These are phyloP conservation scores for Petromus typicus DNA, from an alignment of 2,113 vertebrate genomes.

Conservation along the genomic window DNA sequence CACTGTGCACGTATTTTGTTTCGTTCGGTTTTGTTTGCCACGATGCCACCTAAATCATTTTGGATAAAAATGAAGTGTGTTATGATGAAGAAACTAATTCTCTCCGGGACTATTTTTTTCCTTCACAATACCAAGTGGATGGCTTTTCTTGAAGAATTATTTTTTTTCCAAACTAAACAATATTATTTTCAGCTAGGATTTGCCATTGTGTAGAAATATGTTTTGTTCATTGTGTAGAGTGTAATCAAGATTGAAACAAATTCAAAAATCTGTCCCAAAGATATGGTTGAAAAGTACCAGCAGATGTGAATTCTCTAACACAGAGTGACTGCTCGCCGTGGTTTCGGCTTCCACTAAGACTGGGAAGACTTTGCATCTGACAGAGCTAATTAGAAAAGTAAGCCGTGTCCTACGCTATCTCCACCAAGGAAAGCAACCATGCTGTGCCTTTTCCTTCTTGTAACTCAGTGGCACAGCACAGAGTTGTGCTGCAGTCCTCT, in stretches of 20 bases:
- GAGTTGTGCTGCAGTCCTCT: background rate
- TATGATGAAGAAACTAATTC: slow-evolving; percentile 19
- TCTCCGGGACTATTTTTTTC: background rate
- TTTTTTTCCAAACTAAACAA: slow-evolving; percentile 53
- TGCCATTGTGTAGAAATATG: slow-evolving; percentile 77
- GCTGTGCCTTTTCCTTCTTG: background rate
- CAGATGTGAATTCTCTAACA: slow-evolving; percentile 64
- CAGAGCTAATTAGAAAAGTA: slow-evolving; percentile 50
- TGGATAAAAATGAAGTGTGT: slow-evolving; percentile 30
- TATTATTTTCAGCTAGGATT: slow-evolving; percentile 75
- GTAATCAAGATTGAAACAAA: slow-evolving; percentile 83
- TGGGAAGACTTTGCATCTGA: background rate
- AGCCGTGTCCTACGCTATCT: background rate
- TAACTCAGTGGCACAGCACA: background rate
- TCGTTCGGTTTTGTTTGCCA: background rate
- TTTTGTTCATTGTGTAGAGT: slow-evolving; percentile 79
- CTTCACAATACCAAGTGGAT: slow-evolving; percentile 17
- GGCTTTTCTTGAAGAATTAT: slow-evolving; percentile 41
- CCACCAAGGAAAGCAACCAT: background rate
- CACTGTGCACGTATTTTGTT: background rate
- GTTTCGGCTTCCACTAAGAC: slow-evolving; percentile 40
- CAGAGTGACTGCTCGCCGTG: background rate
- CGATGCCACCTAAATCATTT: background rate
- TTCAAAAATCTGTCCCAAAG: slow-evolving; percentile 76
- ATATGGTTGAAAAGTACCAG: slow-evolving; percentile 68